Evolutionary conservation across 2,797 vertebrate species (phyloP).

Genomic region (Sebastes trivittatus): DNA sequence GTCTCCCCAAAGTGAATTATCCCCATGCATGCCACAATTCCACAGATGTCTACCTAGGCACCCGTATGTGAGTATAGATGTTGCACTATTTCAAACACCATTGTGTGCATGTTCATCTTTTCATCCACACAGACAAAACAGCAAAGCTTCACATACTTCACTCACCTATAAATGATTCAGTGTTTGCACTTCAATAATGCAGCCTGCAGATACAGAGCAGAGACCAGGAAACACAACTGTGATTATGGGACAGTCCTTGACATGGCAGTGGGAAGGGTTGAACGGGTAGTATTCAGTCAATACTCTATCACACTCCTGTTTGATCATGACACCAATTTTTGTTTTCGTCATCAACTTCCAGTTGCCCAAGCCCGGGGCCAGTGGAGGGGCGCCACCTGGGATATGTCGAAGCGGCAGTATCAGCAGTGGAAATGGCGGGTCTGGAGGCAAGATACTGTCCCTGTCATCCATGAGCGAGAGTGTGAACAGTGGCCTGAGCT

Average conservation of each 20-base stretch:
- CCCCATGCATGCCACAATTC: constrained; percentile 21
- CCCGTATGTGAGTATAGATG: background rate
- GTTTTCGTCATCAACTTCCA: constrained; percentile 62
- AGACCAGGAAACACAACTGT: background rate
- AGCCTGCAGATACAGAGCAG: background rate
- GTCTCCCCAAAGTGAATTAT: background rate
- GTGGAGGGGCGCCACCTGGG: constrained; percentile 51
- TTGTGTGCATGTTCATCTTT: background rate
- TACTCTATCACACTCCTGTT: background rate
- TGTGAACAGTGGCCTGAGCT: constrained; percentile 88
- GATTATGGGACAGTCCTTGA: too few species aligned
- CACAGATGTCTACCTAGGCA: constrained; percentile 1
- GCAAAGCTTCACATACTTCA: background rate
- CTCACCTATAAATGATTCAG: constrained; percentile 13
- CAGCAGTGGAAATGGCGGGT: constrained; percentile 57
- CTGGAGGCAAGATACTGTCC: constrained; percentile 86
- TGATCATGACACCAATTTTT: constrained; percentile 33
- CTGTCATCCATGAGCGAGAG: constrained; percentile 91
- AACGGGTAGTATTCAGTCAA: background rate
- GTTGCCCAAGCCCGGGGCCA: constrained; percentile 72
- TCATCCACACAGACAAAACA: background rate
- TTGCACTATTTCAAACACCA: background rate
- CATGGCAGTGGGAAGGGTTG: background rate
- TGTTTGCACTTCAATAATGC: constrained; percentile 23
- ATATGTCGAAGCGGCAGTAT: constrained; percentile 75